Conservation (phyloP, 92 coral and sea anemone species). For the Umimayanthus chanpuru region DNA sequence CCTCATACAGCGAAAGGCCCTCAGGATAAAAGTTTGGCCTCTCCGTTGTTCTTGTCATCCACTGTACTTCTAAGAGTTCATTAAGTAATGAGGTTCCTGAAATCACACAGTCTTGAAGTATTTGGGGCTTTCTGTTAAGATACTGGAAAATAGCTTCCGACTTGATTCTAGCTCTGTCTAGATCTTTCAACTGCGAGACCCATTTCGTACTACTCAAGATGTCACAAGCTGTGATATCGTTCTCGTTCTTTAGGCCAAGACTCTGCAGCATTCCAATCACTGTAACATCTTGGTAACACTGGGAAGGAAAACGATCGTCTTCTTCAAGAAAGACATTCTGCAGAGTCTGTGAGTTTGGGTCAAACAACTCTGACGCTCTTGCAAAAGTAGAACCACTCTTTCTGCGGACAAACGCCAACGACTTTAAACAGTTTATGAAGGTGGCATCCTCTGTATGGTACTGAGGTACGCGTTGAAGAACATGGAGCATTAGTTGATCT, state of each 20-base stretch:
- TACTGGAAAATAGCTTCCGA: constrained; percentile 45
- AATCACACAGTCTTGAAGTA: constrained; percentile 22
- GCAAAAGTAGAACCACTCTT: constrained; percentile 30
- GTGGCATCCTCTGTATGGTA: constrained; percentile 5
- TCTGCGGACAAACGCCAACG: constrained; percentile 55
- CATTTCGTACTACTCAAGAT: constrained; percentile 36
- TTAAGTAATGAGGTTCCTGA: constrained; percentile 25
- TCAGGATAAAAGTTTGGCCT: constrained; percentile 54
- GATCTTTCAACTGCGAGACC: constrained; percentile 28
- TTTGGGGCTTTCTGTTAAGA: constrained; percentile 26
- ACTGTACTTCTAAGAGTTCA: constrained; percentile 43
- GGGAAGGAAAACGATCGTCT: constrained; percentile 58
- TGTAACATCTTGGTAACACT: constrained; percentile 30
- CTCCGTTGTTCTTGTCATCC: constrained; percentile 54
- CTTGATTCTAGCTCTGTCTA: constrained; percentile 42
- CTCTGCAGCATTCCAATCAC: constrained; percentile 40
- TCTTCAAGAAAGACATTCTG: constrained; percentile 49
- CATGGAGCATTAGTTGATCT: constrained; percentile 55
- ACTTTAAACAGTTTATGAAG: constrained; percentile 30
- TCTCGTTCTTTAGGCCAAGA: constrained; percentile 59
- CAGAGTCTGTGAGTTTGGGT: constrained; percentile 48
- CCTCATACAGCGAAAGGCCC: constrained; percentile 36
- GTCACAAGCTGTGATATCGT: constrained; percentile 39
- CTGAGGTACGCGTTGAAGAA: constrained; percentile 37
- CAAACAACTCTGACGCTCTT: constrained; percentile 57